A percentile compares a stretch with the other conserved stretches of the same genome.
These are phyloP conservation scores for Parazoanthus darwini DNA, from an alignment of 92 coral and sea anemone genomes.

Conservation along the genomic window DNA sequence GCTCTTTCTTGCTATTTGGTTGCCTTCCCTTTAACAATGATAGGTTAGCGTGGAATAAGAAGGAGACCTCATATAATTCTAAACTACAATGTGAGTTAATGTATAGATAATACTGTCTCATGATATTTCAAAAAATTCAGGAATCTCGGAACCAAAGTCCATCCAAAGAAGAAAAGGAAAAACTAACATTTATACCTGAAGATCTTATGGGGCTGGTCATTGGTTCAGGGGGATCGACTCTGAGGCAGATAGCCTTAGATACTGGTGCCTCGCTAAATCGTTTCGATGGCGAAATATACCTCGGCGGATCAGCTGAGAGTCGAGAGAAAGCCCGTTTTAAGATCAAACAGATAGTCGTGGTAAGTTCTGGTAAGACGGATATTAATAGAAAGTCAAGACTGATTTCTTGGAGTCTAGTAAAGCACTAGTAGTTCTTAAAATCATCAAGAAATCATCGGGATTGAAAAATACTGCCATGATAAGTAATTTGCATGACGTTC, in stretches of 20 bases:
- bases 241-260: background rate
- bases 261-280: background rate
- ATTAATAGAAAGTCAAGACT: too few species aligned
- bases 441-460: too few species aligned
- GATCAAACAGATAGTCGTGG: slow-evolving; percentile 1
- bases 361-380: background rate
- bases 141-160: background rate
- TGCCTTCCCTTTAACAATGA: background rate
- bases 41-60: background rate
- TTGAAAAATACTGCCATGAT: too few species aligned
- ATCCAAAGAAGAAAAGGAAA: background rate
- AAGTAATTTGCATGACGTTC: too few species aligned
- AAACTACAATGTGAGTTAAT: too few species aligned
- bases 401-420: too few species aligned
- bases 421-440: too few species aligned
- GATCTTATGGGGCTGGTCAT: slow-evolving; percentile 18
- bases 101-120: too few species aligned
- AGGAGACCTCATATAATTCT: too few species aligned
- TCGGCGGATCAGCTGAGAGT: background rate
- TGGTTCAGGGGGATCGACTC: slow-evolving; percentile 14
- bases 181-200: background rate
- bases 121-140: background rate
- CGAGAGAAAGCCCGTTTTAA: background rate
- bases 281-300: background rate
- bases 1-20: background rate